phyloP scores from a whole-genome alignment of 2,888 invertebrate species.

The Cyaniris semiargus region DNA sequence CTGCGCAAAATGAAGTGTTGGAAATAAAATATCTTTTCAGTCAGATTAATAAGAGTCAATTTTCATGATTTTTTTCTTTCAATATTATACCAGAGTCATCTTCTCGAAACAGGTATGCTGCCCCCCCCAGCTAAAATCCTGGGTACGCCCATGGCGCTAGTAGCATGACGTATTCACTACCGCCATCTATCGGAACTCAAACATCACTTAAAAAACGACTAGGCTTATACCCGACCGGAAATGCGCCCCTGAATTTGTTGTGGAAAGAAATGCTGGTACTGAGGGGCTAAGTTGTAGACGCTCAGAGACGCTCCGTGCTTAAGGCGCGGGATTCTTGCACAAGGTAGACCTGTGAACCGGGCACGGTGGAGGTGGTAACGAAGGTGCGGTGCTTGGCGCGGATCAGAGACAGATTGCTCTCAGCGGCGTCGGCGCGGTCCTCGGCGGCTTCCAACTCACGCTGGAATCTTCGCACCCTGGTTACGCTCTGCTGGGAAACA shows the following conservation, averaged over 20 bases:
- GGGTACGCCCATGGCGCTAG: conserved; percentile 52
- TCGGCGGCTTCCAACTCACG: conserved; percentile 98
- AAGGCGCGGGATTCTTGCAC: conserved; percentile 91
- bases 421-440: conserved; percentile 96
- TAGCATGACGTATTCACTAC: conserved; percentile 44
- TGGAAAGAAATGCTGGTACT: conserved; percentile 71
- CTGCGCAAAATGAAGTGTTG: too few species aligned
- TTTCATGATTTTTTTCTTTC: too few species aligned
- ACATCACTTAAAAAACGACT: conserved; percentile 75
- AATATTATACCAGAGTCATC: too few species aligned
- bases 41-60: too few species aligned
- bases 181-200: conserved; percentile 55
- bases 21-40: too few species aligned
- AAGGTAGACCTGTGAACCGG: conserved; percentile 94
- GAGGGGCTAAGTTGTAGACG: conserved; percentile 54
- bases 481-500: conserved; percentile 94
- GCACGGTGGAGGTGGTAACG: conserved; percentile 95
- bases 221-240: conserved; percentile 79
- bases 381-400: conserved; percentile 99
- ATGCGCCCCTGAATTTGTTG: conserved; percentile 64
- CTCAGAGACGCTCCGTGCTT: conserved; percentile 62
- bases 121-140: too few species aligned
- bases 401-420: conserved; percentile 96
- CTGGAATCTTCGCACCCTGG: conserved; percentile 98
- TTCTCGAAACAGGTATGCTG: too few species aligned